Evolutionary conservation across 2,888 invertebrate genomes (phyloP).

Genomic region (Julus scanicus): DNA sequence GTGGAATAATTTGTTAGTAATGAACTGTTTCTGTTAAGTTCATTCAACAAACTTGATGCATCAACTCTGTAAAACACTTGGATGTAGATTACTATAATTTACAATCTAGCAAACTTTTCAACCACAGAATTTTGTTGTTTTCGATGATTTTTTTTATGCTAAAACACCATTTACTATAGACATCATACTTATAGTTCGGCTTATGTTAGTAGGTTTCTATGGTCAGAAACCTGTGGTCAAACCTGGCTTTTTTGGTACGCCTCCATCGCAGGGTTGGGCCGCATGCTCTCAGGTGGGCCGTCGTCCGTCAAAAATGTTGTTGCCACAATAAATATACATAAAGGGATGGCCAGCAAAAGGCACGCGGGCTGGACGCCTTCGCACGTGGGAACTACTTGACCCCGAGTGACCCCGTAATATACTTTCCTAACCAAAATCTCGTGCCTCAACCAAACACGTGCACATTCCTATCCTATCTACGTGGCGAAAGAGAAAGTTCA

Average conservation of each 20-base stretch:
- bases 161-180: too few species aligned
- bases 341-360: conserved; percentile 36
- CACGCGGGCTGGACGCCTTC: conserved; percentile 38
- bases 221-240: not conserved
- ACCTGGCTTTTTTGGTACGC: not conserved
- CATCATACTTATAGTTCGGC: not conserved
- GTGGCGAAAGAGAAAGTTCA: conserved; percentile 20
- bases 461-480: conserved; percentile 30
- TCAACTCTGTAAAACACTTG: too few species aligned
- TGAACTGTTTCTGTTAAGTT: too few species aligned
- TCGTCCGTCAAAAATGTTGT: conserved; percentile 42
- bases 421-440: conserved; percentile 34
- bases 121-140: too few species aligned
- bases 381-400: conserved; percentile 27
- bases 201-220: not conserved
- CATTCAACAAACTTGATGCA: too few species aligned
- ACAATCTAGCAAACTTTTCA: too few species aligned
- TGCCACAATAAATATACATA: conserved; percentile 39
- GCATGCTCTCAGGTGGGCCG: not conserved
- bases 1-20: too few species aligned
- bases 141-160: too few species aligned
- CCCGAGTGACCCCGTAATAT: not conserved
- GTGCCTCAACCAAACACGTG: conserved; percentile 9
- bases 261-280: not conserved
- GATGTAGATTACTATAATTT: too few species aligned